phyloP scores from a whole-genome alignment of 2,797 vertebrate genomes.

The Tenualosa ilisha region DNA sequence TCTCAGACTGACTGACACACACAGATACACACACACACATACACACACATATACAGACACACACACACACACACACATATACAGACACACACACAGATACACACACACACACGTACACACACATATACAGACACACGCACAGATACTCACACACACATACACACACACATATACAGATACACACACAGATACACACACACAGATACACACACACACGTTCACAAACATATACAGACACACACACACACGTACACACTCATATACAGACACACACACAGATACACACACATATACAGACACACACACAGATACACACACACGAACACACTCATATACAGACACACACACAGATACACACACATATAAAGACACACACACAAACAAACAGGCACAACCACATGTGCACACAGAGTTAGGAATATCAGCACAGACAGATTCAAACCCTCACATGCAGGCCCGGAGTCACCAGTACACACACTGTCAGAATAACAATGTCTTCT shows the following conservation, averaged over 20 bases:
- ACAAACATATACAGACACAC: neutral
- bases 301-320: neutral
- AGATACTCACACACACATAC: constrained; percentile 18
- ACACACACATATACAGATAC: constrained; percentile 15
- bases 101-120: too few relatives aligned
- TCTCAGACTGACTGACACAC: too few relatives aligned
- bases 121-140: too few relatives aligned
- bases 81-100: too few relatives aligned
- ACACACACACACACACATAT: too few relatives aligned
- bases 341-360: constrained; percentile 26
- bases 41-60: too few relatives aligned
- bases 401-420: neutral
- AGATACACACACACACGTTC: neutral
- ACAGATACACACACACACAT: too few relatives aligned
- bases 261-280: constrained; percentile 7
- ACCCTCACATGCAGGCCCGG: neutral
- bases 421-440: neutral
- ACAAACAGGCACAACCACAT: constrained; percentile 20
- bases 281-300: constrained; percentile 20
- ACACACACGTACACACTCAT: neutral
- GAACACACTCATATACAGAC: too few relatives aligned
- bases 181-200: constrained; percentile 23
- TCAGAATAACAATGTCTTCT: neutral
- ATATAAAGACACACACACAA: constrained; percentile 27
- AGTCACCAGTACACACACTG: neutral